Evolutionary conservation across 2,113 vertebrate genomes (phyloP), one percentile per base, ranked within the genome.

Genomic region (Notechis scutatus): DNA sequence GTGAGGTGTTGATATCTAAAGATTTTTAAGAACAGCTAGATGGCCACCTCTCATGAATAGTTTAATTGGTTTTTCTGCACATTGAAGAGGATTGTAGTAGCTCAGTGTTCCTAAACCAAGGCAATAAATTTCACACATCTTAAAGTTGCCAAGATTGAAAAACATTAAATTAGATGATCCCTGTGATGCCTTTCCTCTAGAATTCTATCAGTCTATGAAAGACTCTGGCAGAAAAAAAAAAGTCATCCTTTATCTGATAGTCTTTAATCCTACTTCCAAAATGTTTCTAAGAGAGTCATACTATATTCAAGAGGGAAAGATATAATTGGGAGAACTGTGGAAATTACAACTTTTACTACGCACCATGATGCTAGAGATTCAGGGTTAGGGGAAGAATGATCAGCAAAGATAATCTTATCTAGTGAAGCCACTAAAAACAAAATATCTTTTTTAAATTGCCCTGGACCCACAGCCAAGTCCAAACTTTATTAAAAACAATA

Each of bases 181-280:
- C 42, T 81, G 74, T 42, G 74, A 21, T 21, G 20, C 3, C 7
- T 42, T 81, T 21, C 74, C 2, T 81, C 34, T 81, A 21, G 34
- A 81, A 42, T 81, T 81, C 34, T 81, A 81, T 39, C 69, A 8
- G 14, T 34, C 34, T 21, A 21, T 81, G 34, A 42, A 81, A 12
- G 94, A 29, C 42, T 81, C 88, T 94, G 96, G 94, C 96, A 97
- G 95, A 96, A 96, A 97, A 97, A 96, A 96, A 96, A 96, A 98
- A 97, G 97, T 97, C 97, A 96, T 95, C 93, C 93, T 93, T 91
- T 97, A 96, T 97, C 97, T 98, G 98, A 96, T 97, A 97, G 96
- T 95, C 89, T 97, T 98, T 96, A 89, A 94, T 97, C 97, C 97
- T 98, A 97, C 98, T 98, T 97, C 97, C 64, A 39, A 96, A 96